Base-by-base conservation (phyloP, 2,797 vertebrate species). In the Phrynocephalus vlangalii region DNA sequence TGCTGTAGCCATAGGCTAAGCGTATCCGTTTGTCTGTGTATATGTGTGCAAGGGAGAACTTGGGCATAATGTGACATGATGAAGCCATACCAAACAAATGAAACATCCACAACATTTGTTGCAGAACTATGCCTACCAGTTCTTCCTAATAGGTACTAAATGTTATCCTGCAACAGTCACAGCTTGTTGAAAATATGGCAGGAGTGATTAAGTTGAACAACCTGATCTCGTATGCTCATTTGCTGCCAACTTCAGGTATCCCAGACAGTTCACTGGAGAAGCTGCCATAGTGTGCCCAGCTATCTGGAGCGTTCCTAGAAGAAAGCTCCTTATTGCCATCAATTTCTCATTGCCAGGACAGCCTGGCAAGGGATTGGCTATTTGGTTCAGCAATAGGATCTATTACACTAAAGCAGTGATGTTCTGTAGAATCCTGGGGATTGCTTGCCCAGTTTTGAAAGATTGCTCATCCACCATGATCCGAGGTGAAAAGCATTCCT, bases 1-100 rank as follows among this genome's bases (percentile, higher is more conserved):
- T 77, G 68, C 79, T 56, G 7, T 87, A 84, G 28, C 72, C 30
- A 81, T 6, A 50, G 79, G 90, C 88, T 90, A 80, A 90, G 38
- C 73, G 70, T 84, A 50, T 81, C 28, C 13, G 30, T 82, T 83
- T 26, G 18, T 81, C 44, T 83, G 81, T 87, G 85, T 83, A 50
- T 84, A 28, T 44, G 28, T 77, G 82, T 87, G 82, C 66, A 67
- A 89, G 77, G 73, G 60, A 84, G 56, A 90, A 77, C 68, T 56
- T 79, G n/a, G n/a, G 70, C 24, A n/a, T 79, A 70, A 30, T 44
- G 67, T 79, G 60, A 75, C 22, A 9, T 56, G 18, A 83, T 83
- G 68, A 86, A 52, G 20, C 30, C 38, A 2, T 79, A 66, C 56
- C 60, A 24, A 68, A 66, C 79, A 52, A 78, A 38, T 44, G 6